Conservation (phyloP, 2,888 invertebrate genomes). For the Zaprionus bogoriensis region DNA sequence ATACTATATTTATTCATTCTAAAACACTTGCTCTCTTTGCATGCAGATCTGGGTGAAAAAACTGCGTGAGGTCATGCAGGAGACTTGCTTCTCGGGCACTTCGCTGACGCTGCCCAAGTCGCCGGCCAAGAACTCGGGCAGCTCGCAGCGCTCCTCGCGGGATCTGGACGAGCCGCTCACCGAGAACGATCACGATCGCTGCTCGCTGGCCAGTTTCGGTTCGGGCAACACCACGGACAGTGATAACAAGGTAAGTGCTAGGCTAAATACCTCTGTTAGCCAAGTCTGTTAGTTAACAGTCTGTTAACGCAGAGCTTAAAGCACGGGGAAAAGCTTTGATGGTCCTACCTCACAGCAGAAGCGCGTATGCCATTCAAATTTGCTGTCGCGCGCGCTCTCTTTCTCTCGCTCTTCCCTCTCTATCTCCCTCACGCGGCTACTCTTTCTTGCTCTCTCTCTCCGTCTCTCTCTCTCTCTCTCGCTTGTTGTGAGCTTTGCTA, state of each 20-base stretch:
- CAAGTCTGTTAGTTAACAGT: slow-evolving; percentile 5
- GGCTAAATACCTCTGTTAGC: no score
- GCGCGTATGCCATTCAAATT: slow-evolving; percentile 27
- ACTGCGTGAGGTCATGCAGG: slow-evolving; percentile 96
- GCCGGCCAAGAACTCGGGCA: slow-evolving; percentile 86
- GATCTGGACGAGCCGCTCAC: slow-evolving; percentile 95
- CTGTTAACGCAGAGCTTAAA: slow-evolving; percentile 1
- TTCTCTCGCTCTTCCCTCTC: neutral
- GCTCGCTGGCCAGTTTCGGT: slow-evolving; percentile 94
- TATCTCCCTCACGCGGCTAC: neutral
- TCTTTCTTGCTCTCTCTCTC: neutral
- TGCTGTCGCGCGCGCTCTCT: neutral
- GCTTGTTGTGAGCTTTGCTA: slow-evolving; percentile 24
- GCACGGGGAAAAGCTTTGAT: slow-evolving; percentile 20
- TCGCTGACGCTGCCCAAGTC: slow-evolving; percentile 91
- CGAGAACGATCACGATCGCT: slow-evolving; percentile 94
- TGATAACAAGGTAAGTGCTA: slow-evolving; percentile 90
- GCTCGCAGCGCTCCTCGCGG: slow-evolving; percentile 85
- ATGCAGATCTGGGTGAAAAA: slow-evolving; percentile 94
- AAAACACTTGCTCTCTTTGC: neutral
- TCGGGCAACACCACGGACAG: slow-evolving; percentile 97
- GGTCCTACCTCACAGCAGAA: slow-evolving; percentile 66
- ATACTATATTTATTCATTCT: neutral
- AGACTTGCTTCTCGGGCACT: slow-evolving; percentile 95
- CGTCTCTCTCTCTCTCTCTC: neutral